Base-by-base conservation (phyloP, 2,113 vertebrate species). In the Pitta sordida region DNA sequence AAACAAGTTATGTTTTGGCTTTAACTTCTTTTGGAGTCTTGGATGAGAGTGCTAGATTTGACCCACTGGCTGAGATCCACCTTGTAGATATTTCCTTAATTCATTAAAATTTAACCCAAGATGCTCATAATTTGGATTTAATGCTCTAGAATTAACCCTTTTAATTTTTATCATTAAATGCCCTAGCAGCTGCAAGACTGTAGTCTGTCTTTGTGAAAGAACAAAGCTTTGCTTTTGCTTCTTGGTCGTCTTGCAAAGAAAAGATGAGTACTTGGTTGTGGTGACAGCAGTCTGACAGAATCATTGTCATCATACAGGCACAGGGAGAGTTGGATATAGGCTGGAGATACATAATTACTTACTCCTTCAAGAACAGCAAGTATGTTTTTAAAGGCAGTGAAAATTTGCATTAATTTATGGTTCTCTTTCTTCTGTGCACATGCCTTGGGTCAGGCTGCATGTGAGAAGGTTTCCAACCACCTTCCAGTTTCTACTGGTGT, bases 1-100 rank as follows among this genome's bases (percentile, higher is more conserved):
- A 96, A 96, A 77, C 64, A 89, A 94, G 74, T 92, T 96, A 86
- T 5, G 15, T 44, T 91, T 86, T 88, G 89, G 95, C 92, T 89
- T 92, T 94, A 74, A 84, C 44, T 88, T 85, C 63, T 90, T 88
- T 88, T 84, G 53, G 37, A 86, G 52, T 53, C 83, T 92, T 96
- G 94, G 93, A 94, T 92, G 29, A 16, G 73, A 92, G 43, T 69
- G 44, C 83, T 93, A 73, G 69, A 79, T 94, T 60, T 93, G 91
- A 93, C 83, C 91, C 68, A 36, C 91, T 96, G 96, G 93, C 90
- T 83, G 51, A 62, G 59, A 53, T 96, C 91, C 88, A 77, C 46
- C 37, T 62, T 65, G 78, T 62, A 73, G 90, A 87, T 64, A 79
- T 32, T 89, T 91, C 75, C 37, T 13, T 90, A 85, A 91, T 79